Evolutionary conservation across 2,888 invertebrate genomes (phyloP).

Genomic region (Abrostola triplasia): DNA sequence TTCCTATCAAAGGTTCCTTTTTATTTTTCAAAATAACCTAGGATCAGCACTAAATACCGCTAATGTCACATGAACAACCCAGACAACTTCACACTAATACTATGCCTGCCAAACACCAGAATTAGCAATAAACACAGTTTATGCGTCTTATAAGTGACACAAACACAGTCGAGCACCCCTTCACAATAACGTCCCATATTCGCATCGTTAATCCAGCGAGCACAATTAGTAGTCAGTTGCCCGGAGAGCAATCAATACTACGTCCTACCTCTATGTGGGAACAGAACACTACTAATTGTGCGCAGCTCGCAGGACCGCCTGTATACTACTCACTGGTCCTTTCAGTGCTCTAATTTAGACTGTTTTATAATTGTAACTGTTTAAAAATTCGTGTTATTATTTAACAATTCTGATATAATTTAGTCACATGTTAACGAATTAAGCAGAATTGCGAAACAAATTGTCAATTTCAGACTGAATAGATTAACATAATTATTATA

Average conservation of each 20-base stretch:
- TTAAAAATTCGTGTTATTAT: too few relatives aligned
- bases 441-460: not conserved
- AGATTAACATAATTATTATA: too few relatives aligned
- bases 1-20: too few relatives aligned
- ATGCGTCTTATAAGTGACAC: not conserved
- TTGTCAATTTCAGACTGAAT: too few relatives aligned
- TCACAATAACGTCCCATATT: slow-evolving; percentile 3
- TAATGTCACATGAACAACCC: too few relatives aligned
- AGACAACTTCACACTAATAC: not conserved
- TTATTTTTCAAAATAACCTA: too few relatives aligned
- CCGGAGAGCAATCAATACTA: slow-evolving; percentile 33
- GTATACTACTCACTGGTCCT: not conserved
- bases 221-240: slow-evolving; percentile 38
- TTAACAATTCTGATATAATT: too few relatives aligned
- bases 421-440: too few relatives aligned
- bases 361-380: not conserved
- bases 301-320: not conserved
- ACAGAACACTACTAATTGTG: not conserved
- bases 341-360: not conserved
- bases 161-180: not conserved
- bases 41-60: too few relatives aligned
- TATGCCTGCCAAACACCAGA: not conserved
- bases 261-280: not conserved
- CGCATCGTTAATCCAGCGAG: slow-evolving; percentile 35
- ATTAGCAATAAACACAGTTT: not conserved